phyloP scores from a whole-genome alignment of 2,888 invertebrate species.

The Macrosoma leucophasiata region DNA sequence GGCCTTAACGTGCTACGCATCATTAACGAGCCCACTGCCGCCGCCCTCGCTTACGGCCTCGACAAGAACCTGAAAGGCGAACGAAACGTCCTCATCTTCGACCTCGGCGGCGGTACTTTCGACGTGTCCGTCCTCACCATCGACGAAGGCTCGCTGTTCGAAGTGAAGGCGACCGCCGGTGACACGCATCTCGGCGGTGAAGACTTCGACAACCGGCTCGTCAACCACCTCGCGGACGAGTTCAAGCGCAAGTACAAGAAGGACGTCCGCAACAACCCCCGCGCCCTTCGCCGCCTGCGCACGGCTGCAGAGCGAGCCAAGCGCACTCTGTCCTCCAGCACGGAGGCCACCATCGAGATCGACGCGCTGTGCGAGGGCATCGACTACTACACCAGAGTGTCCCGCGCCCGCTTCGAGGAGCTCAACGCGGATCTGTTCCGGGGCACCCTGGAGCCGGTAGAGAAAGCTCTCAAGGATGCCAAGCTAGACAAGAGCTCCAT shows the following conservation, averaged over 20 bases:
- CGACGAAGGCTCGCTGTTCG: slow-evolving; percentile 85
- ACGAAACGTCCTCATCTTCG: slow-evolving; percentile 79
- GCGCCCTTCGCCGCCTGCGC: slow-evolving; percentile 81
- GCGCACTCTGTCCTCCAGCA: slow-evolving; percentile 84
- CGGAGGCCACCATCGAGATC: slow-evolving; percentile 84
- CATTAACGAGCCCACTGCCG: slow-evolving; percentile 88
- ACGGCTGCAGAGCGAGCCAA: slow-evolving; percentile 88
- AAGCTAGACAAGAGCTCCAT: slow-evolving; percentile 85
- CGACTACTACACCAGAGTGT: slow-evolving; percentile 81
- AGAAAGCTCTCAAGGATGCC: slow-evolving; percentile 85
- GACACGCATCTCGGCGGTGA: slow-evolving; percentile 90
- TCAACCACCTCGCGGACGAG: slow-evolving; percentile 80
- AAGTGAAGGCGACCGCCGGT: slow-evolving; percentile 88
- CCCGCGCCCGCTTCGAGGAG: slow-evolving; percentile 85
- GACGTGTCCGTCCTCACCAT: slow-evolving; percentile 90
- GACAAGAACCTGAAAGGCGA: slow-evolving; percentile 80
- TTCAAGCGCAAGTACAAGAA: slow-evolving; percentile 83
- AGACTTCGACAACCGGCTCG: slow-evolving; percentile 79
- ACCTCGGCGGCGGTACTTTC: slow-evolving; percentile 82
- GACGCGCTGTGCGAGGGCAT: slow-evolving; percentile 84
- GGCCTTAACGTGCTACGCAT: slow-evolving; percentile 88
- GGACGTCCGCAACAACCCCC: slow-evolving; percentile 79
- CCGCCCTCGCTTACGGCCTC: slow-evolving; percentile 82
- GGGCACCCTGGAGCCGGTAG: slow-evolving; percentile 84
- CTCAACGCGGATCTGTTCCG: slow-evolving; percentile 83